Evolutionary conservation across 2,113 vertebrate species (phyloP), one percentile per base, ranked within the genome.

Genomic region (Platichthys stellatus): DNA sequence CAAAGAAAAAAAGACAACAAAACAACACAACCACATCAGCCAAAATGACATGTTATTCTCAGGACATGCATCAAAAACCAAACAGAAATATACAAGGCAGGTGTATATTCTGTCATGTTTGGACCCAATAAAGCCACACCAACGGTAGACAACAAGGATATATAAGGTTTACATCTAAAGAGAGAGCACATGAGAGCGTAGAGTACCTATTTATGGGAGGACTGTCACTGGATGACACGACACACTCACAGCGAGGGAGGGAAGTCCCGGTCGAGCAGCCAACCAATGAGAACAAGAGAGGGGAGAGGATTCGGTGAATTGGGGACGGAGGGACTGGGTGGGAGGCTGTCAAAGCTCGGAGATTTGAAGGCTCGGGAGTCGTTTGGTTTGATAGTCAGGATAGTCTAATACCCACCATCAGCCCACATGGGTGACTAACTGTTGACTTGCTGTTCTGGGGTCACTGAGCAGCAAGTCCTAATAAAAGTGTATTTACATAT

Each of bases 191-290:
- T 8, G 60, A 59, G 57, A 79, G 63, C 43, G 47, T 51, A 38
- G 61, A 86, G 77, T 96, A 96, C 96, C 95, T 96, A 96, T 95
- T 95, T 88, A 94, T 80, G 90, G 87, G 92, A 81, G 90, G 89
- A 89, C 72, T 92, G 76, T 81, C 93, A 88, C 89, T 86, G 93
- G 94, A 90, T 86, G 92, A 80, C 31, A 60, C 85, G 65, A 92
- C 89, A 91, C 94, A 90, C 93, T 95, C 94, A 87, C 80, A 59
- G 80, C 81, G 47, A 7, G 70, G 73, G 82, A 83, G 80, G 77
- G 80, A 63, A n/a, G 82, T 90, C 91, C 90, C 90, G 64, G 81
- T 66, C 88, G 75, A 85, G 82, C 89, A 81, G 87, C 89, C 91
- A 75, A 88, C 84, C 92, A 93, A 92, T 8, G 78, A 84, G 84